Percentiles rank a stretch among this genome's conserved stretches.
Evolutionary conservation across 2,113 vertebrate species (phyloP).

Genomic region (Xiphias gladius): DNA sequence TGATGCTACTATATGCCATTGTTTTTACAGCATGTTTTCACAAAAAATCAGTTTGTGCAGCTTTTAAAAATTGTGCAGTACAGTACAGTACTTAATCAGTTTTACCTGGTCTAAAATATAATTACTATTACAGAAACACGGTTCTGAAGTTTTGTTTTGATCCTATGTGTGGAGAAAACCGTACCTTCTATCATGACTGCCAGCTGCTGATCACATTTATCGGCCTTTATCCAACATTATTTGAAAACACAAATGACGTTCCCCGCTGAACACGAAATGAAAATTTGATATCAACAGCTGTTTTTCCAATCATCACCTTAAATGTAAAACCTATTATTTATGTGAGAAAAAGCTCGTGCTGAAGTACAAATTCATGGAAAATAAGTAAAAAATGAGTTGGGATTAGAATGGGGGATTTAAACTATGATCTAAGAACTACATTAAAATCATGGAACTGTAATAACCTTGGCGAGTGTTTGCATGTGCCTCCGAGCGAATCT

Average conservation of each 20-base stretch:
- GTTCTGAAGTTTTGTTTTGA: background rate
- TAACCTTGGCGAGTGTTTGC: slow-evolving; percentile 30
- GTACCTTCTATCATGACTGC: background rate
- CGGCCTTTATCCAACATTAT: background rate
- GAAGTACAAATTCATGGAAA: background rate
- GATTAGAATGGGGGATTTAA: background rate
- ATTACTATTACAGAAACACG: background rate
- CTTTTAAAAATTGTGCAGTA: background rate
- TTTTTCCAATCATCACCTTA: background rate
- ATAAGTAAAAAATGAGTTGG: background rate
- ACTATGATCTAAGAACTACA: background rate
- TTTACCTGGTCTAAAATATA: no score
- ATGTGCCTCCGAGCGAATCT: background rate
- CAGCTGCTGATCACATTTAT: background rate
- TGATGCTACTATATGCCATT: background rate
- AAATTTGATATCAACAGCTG: background rate
- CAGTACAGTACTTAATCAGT: background rate
- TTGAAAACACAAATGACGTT: background rate
- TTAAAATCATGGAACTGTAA: background rate
- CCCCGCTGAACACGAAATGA: background rate
- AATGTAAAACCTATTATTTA: background rate
- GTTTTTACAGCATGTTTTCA: background rate
- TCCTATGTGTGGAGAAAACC: background rate
- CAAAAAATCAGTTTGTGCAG: background rate
- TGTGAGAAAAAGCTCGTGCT: background rate